Evolutionary conservation across 2,113 vertebrate genomes (phyloP).

Genomic region (Myanophis thanlyinensis): DNA sequence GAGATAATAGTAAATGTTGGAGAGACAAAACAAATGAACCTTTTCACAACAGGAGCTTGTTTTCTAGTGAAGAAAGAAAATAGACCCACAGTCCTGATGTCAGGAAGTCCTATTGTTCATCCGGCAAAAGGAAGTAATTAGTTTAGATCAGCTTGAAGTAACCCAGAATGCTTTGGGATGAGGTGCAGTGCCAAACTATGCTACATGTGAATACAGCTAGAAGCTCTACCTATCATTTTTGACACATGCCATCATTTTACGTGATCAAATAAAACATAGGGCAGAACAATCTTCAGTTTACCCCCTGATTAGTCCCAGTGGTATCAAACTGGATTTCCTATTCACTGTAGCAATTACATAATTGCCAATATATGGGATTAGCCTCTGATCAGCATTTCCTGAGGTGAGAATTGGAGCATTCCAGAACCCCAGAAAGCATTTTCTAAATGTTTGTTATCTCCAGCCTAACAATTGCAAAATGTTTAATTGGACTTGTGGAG

Average conservation of each 20-base stretch:
- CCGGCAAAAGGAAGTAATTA: neutral
- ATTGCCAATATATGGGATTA: neutral
- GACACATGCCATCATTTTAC: neutral
- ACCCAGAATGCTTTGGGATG: neutral
- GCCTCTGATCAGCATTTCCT: neutral
- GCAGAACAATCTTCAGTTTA: neutral
- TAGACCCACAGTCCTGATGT: neutral
- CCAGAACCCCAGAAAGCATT: neutral
- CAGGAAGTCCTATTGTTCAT: neutral
- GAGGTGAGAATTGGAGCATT: neutral
- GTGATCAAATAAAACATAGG: neutral
- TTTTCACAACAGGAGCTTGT: neutral
- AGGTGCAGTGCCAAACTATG: neutral
- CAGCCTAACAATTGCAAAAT: slow-evolving; percentile 36
- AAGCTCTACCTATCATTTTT: neutral
- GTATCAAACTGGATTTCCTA: neutral
- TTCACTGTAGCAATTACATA: neutral
- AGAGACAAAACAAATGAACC: neutral
- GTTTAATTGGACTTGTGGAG: slow-evolving; percentile 51
- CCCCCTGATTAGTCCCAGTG: neutral
- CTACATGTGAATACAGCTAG: neutral
- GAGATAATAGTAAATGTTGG: neutral
- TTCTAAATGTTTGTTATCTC: slow-evolving; percentile 26
- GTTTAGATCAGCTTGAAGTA: neutral
- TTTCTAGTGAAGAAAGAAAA: neutral